phyloP scores from a whole-genome alignment of 1,140 invertebrate genomes.

The Drosophila simulans region DNA sequence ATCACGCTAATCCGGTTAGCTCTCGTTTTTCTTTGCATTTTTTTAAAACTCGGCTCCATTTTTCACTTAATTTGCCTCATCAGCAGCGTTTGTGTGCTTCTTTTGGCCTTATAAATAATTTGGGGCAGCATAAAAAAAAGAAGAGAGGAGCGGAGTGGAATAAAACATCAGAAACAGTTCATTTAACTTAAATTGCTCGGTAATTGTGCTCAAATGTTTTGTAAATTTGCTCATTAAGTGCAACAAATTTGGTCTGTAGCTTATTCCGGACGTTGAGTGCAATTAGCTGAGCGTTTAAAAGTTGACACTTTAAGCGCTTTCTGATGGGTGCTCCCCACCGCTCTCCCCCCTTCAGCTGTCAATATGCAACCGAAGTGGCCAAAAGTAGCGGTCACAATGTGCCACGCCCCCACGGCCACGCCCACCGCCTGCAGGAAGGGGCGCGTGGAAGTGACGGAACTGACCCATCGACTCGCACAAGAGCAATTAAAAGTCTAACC shows the following conservation, averaged over 20 bases:
- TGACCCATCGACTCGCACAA: constrained; percentile 47
- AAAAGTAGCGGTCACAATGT: neutral
- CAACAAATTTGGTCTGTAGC: constrained; percentile 12
- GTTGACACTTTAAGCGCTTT: constrained; percentile 57
- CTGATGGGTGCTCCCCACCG: constrained; percentile 10
- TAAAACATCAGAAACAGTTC: constrained; percentile 54
- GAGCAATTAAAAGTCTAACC: constrained; percentile 59
- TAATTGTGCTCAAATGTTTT: constrained; percentile 71
- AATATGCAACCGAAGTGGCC: constrained; percentile 36
- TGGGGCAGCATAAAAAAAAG: constrained; percentile 6
- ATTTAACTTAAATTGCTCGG: constrained; percentile 76
- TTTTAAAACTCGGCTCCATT: constrained; percentile 5
- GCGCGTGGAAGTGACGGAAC: constrained; percentile 8
- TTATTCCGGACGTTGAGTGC: constrained; percentile 32
- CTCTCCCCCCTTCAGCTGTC: constrained; percentile 12
- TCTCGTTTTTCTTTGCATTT: constrained; percentile 20
- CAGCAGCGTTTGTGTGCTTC: constrained; percentile 5
- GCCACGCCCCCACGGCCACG: constrained; percentile 2
- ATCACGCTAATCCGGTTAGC: constrained; percentile 44
- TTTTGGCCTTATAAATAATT: constrained; percentile 55
- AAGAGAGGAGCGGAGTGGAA: neutral
- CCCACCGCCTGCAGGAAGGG: neutral
- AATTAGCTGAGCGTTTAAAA: constrained; percentile 57
- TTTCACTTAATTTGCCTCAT: constrained; percentile 15
- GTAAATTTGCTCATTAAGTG: constrained; percentile 69